Evolutionary conservation across 2,113 vertebrate species (phyloP).

Genomic region (Thunnus maccoyii): DNA sequence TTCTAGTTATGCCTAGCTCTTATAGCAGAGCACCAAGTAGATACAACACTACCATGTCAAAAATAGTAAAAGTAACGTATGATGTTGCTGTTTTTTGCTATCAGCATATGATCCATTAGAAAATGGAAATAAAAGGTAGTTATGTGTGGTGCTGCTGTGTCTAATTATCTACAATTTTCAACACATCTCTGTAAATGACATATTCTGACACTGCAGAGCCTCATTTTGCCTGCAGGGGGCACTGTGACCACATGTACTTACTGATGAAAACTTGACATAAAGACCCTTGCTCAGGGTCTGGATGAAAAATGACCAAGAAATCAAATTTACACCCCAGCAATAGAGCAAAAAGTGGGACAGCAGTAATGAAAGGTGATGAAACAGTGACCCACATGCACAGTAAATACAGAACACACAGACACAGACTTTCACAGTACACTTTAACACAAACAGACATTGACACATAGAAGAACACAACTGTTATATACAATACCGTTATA

Average conservation of each 20-base stretch:
- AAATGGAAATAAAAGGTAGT: background rate
- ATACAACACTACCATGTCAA: background rate
- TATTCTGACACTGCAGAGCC: constrained; percentile 20
- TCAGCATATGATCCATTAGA: background rate
- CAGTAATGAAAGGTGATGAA: constrained; percentile 33
- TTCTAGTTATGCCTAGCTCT: background rate
- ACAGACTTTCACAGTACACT: background rate
- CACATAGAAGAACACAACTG: background rate
- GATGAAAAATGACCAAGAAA: constrained; percentile 47
- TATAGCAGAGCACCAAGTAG: background rate
- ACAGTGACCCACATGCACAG: constrained; percentile 44
- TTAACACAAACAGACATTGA: constrained; percentile 13
- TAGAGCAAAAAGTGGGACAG: constrained; percentile 21
- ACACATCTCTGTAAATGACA: background rate
- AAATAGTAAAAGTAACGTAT: background rate
- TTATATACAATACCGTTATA: background rate
- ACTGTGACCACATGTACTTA: constrained; percentile 55
- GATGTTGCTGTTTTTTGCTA: background rate
- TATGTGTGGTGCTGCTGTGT: background rate
- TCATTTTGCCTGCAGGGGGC: constrained; percentile 53
- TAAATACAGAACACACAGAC: background rate
- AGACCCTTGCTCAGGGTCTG: constrained; percentile 13
- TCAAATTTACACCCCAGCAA: constrained; percentile 9
- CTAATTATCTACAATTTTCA: background rate
- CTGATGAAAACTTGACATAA: background rate